Evolutionary conservation across 2,113 vertebrate genomes (phyloP), one percentile per base, ranked within the genome.

Genomic region (Myanophis thanlyinensis): DNA sequence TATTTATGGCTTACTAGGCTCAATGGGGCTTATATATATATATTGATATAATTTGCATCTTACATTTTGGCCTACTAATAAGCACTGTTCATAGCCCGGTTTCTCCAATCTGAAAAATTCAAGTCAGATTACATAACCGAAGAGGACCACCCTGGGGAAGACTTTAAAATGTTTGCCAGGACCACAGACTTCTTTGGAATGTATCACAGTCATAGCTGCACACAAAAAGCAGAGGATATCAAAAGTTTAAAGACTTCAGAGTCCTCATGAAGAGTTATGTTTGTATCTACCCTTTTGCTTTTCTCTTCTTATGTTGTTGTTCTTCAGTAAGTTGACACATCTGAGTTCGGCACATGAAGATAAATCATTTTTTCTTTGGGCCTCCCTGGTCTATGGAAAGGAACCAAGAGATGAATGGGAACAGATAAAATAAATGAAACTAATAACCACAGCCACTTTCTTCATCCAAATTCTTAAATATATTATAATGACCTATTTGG

Each of bases 291-390:
- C 1, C 7, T 22, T 52, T 52, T 22, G 22, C 30, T 93, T 89
- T 12, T 5, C 88, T 73, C 9, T 87, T 53, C 40, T n/a, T 91
- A n/a, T n/a, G 13, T 0, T 0, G 0, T 84, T 92, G 22, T 88
- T 88, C 80, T 87, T 94, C 91, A 97, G 40, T 67, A 94, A 4
- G n/a, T 54, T 18, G 40, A 48, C 87, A n/a, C 23, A 85, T 97
- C 87, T 2, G 90, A 48, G 87, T 93, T 96, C 93, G 93, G 87
- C 92, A 96, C 94, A 0, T 95, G 95, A 44, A 97, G 93, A 92
- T 97, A 97, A 95, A 97, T 94, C 0, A 3, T 89, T 40, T 96
- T 97, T 91, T 96, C 95, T 94, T 96, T 97, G 9, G 25, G 94
- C 95, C 91, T 97, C 80, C 94, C 51, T 94, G 95, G 88, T 85